phyloP scores from a whole-genome alignment of 2,888 invertebrate species.

The Orthosia cruda region DNA sequence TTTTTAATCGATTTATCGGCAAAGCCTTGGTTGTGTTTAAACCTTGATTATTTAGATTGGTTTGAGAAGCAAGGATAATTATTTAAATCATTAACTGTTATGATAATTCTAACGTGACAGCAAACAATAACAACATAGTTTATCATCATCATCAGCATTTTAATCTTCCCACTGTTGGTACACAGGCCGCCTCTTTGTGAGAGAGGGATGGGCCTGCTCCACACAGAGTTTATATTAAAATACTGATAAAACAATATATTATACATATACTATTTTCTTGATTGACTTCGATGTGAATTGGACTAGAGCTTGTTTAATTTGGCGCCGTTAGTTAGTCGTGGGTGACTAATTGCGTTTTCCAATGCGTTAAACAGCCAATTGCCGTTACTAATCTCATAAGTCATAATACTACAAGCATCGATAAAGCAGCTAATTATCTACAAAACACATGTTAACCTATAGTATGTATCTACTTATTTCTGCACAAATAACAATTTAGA shows the following conservation, averaged over 20 bases:
- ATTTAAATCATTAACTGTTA: neutral
- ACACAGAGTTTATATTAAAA: too few species aligned
- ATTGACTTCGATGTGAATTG: slow-evolving; percentile 19
- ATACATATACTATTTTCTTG: neutral
- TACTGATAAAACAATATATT: neutral
- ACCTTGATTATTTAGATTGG: slow-evolving; percentile 22
- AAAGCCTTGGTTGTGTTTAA: slow-evolving; percentile 16
- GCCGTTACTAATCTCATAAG: slow-evolving; percentile 18
- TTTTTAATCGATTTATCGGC: slow-evolving; percentile 20
- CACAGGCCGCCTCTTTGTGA: too few species aligned
- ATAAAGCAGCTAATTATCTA: neutral
- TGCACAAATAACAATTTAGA: neutral
- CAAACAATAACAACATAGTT: neutral
- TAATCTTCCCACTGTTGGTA: too few species aligned
- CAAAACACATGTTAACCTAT: neutral
- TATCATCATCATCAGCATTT: too few species aligned
- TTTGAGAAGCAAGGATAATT: slow-evolving; percentile 7
- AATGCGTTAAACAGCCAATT: slow-evolving; percentile 30
- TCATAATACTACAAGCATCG: neutral
- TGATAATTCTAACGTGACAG: neutral
- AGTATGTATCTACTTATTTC: too few species aligned
- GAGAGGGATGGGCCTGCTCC: too few species aligned
- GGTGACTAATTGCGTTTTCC: slow-evolving; percentile 37
- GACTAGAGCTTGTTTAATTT: slow-evolving; percentile 22
- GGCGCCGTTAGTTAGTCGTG: slow-evolving; percentile 24